These are phyloP conservation scores for Branchellion lobata DNA, from an alignment of 2,888 invertebrate species.

Conservation along the genomic window DNA sequence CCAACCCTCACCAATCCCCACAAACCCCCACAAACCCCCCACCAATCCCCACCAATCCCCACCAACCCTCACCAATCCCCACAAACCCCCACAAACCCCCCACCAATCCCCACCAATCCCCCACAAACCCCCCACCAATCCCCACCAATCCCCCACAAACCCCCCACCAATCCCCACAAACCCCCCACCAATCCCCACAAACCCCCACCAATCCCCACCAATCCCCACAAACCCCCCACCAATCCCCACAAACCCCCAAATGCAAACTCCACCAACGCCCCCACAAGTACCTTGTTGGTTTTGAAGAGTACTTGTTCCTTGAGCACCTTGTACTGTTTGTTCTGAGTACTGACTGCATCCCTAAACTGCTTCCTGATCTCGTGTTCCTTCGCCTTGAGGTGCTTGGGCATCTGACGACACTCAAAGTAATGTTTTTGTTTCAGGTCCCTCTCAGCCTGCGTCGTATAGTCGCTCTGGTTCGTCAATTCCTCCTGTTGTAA, in stretches of 20 bases:
- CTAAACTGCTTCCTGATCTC: conserved; percentile 97
- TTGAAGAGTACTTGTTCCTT: conserved; percentile 92
- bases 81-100: too few relatives aligned
- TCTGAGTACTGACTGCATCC: conserved; percentile 97
- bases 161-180: not conserved
- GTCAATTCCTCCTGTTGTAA: conserved; percentile 79
- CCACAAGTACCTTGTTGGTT: conserved; percentile 88
- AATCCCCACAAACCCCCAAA: too few relatives aligned
- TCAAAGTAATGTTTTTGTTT: conserved; percentile 94
- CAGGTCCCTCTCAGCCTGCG: conserved; percentile 86
- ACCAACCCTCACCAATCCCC: too few relatives aligned
- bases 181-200: not conserved
- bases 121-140: not conserved
- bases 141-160: not conserved
- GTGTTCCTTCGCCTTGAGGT: conserved; percentile 92
- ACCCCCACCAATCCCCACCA: not conserved
- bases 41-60: too few relatives aligned
- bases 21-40: too few relatives aligned
- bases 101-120: too few relatives aligned
- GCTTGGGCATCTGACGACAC: conserved; percentile 96
- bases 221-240: conserved; percentile 65
- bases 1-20: too few relatives aligned
- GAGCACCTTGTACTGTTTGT: conserved; percentile 95
- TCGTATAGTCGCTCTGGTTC: conserved; percentile 86
- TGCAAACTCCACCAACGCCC: too few relatives aligned